Evolutionary conservation across 1,140 invertebrate genomes (phyloP), one percentile per base, ranked within the genome.

Genomic region (Caenorhabditis latens): DNA sequence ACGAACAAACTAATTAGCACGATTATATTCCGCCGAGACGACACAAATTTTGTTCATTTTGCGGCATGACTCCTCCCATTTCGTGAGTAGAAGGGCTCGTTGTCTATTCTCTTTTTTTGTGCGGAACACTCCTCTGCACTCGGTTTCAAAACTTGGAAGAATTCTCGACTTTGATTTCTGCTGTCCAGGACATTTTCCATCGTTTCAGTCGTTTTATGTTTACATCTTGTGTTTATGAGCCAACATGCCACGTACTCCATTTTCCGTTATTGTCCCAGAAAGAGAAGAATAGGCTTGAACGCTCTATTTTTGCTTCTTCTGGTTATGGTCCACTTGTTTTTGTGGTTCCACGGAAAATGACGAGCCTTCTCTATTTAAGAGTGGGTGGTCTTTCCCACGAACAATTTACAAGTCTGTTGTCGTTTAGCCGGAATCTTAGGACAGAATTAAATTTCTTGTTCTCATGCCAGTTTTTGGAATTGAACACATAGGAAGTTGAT

Each of bases 301-400:
- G 14, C 16, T 79, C n/a, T 24, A 53, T 79, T 79, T 50, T 13
- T 63, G 21, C 14, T 63, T 63, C 4, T 9, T 63, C 61, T 63
- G 61, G 61, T 63, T 63, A 63, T 63, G 61, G 61, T 63, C 32
- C 61, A 63, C 61, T 63, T 63, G 61, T 63, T 71, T 71, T 71
- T 71, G 43, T 43, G 65, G 65, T 71, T 71, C 40, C n/a, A 71
- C 4, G 40, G 42, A 63, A 63, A 32, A 63, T 63, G 58, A n/a
- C 55, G 19, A n/a, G 55, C 14, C 19, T n/a, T n/a, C 11, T 21
- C 24, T 40, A 11, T 24, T 63, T 24, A 4, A 8, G 21, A 11
- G 40, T 43, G 8, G 5, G 4, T 71, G 16, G 21, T 4, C 32
- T 71, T 43, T 71, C 42, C 16, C 65, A 71, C 65, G 42, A 48